A percentile compares a stretch with the other conserved stretches of the same genome.
These are phyloP conservation scores for Elanus axillaris DNA, from an alignment of 2,113 vertebrate genomes.

Conservation along the genomic window DNA sequence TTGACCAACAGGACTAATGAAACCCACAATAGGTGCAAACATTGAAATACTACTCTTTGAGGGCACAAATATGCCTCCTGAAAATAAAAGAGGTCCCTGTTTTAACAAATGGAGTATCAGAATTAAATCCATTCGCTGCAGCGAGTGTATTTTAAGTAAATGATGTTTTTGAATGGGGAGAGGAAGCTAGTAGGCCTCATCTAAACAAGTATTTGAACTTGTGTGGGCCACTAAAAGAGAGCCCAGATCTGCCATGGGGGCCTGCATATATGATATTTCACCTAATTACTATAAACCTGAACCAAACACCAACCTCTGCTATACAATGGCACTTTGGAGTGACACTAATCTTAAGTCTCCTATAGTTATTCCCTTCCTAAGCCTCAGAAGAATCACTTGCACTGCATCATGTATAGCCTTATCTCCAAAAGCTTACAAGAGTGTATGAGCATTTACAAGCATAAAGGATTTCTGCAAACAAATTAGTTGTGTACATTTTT, in stretches of 20 bases:
- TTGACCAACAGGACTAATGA: slow-evolving; percentile 32
- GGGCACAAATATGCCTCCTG: not conserved
- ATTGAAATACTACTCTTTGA: not conserved
- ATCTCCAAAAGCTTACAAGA: not conserved
- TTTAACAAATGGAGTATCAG: not conserved
- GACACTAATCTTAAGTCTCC: not conserved
- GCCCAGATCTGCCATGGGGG: not conserved
- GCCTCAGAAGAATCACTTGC: not conserved
- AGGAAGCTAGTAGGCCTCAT: not conserved
- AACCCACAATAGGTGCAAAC: not conserved
- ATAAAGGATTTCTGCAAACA: not conserved
- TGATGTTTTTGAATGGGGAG: not conserved
- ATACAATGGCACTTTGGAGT: not conserved
- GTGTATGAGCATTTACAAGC: not conserved
- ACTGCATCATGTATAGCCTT: not conserved
- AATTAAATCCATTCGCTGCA: not conserved
- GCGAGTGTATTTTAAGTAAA: not conserved
- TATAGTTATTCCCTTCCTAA: not conserved
- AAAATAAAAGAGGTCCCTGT: not conserved
- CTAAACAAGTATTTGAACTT: not conserved
- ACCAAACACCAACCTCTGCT: not conserved
- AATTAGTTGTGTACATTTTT: not conserved
- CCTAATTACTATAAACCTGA: not conserved
- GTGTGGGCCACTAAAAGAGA: not conserved
- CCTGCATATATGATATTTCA: not conserved